phyloP scores from a whole-genome alignment of 2,888 invertebrate genomes.

The Heliconius cydno region DNA sequence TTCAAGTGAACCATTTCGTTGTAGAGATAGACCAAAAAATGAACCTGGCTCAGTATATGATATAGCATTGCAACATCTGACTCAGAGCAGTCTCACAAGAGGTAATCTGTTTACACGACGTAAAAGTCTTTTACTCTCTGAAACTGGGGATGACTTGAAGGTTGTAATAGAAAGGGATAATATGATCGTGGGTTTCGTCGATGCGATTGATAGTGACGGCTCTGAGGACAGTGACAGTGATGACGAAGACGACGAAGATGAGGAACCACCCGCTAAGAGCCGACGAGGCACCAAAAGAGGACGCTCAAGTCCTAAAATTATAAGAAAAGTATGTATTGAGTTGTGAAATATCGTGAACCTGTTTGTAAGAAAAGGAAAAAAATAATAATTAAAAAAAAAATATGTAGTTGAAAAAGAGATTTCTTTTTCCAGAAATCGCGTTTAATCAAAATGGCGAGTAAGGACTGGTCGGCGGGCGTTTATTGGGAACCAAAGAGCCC shows the following conservation, averaged over 20 bases:
- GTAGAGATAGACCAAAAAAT: conserved; percentile 39
- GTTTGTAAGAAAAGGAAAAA: neutral
- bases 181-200: conserved; percentile 77
- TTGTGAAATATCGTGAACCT: neutral
- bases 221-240: conserved; percentile 70
- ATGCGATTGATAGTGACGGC: conserved; percentile 71
- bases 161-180: conserved; percentile 79
- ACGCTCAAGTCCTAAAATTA: conserved; percentile 63
- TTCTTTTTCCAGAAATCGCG: conserved; percentile 37
- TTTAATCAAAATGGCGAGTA: conserved; percentile 69
- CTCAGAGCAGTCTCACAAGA: conserved; percentile 50
- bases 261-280: conserved; percentile 44
- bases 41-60: conserved; percentile 43
- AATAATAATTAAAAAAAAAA: neutral
- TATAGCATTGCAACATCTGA: conserved; percentile 37
- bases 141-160: conserved; percentile 70
- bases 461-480: conserved; percentile 75
- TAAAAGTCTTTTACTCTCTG: conserved; percentile 58
- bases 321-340: conserved; percentile 61
- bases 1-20: conserved; percentile 25
- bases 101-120: conserved; percentile 61
- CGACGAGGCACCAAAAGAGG: conserved; percentile 65
- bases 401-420: neutral
- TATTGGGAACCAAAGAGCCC: conserved; percentile 78
- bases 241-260: conserved; percentile 35